Conservation (phyloP, 2,113 vertebrate species). For the Lontra canadensis region DNA sequence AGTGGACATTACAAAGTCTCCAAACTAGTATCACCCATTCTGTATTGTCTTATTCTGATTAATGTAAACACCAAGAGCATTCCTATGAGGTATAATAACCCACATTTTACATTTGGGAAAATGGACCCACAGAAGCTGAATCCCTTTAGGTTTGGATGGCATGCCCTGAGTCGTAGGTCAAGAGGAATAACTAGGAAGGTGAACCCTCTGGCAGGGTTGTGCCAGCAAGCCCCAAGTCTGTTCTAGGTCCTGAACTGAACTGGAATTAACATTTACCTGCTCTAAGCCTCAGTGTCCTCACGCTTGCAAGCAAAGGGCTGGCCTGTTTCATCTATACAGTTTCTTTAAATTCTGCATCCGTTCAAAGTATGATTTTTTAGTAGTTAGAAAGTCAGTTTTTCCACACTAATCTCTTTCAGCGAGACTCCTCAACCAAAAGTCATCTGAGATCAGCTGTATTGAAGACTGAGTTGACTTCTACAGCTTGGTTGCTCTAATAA, state of each 20-base stretch:
- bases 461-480: neutral
- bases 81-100: neutral
- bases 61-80: neutral
- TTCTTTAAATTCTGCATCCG: neutral
- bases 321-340: neutral
- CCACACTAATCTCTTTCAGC: neutral
- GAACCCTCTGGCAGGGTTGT: neutral
- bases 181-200: rapidly evolving
- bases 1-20: neutral
- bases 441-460: neutral
- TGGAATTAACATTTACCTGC: neutral
- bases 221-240: neutral
- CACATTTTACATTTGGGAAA: neutral
- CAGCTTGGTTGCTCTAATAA: slow-evolving; percentile 19
- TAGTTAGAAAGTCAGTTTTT: neutral
- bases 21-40: neutral
- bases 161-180: neutral
- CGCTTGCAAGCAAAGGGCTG: neutral
- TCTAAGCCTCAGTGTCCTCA: neutral
- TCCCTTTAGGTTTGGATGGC: neutral
- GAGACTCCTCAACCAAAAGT: neutral
- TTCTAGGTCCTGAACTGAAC: neutral
- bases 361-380: neutral
- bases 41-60: neutral
- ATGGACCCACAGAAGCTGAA: no score